These are phyloP conservation scores for Synanthedon tipuliformis DNA, from an alignment of 2,888 invertebrate species.

Conservation along the genomic window DNA sequence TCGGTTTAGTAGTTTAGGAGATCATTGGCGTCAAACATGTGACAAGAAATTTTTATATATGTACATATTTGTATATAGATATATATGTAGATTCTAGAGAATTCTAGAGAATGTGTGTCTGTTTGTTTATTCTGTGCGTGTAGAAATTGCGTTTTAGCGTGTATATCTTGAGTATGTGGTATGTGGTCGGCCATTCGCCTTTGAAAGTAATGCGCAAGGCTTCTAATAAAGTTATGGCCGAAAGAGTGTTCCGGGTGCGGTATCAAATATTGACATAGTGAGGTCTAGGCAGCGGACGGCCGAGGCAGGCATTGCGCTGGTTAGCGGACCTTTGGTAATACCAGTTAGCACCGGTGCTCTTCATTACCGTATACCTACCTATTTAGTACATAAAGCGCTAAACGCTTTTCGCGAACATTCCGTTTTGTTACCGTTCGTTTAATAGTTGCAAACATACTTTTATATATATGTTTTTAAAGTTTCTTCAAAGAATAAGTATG, in stretches of 20 bases:
- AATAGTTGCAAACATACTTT: neutral
- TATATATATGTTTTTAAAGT: too few species aligned
- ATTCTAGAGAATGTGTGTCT: too few species aligned
- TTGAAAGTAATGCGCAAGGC: neutral
- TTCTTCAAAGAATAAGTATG: too few species aligned
- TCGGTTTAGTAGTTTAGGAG: too few species aligned
- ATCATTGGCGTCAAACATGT: too few species aligned
- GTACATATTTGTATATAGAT: too few species aligned
- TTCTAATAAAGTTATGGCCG: neutral
- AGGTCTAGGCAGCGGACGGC: conserved; percentile 42
- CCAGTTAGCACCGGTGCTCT: conserved; percentile 49
- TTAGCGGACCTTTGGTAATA: conserved; percentile 59
- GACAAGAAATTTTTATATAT: too few species aligned
- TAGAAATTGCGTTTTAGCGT: too few species aligned
- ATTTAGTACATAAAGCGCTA: conserved; percentile 35
- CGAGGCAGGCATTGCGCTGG: conserved; percentile 13
- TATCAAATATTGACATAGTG: conserved; percentile 61
- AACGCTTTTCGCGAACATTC: conserved; percentile 48
- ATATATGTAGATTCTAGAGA: too few species aligned
- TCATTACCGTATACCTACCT: conserved; percentile 53
- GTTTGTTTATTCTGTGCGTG: too few species aligned
- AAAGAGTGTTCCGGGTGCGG: conserved; percentile 3
- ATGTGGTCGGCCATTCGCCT: too few species aligned
- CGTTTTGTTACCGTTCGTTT: conserved; percentile 1
- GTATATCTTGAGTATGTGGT: too few species aligned